phyloP scores from a whole-genome alignment of 64 coral and sea anemone genomes.

The Pocillopora verrucosa region DNA sequence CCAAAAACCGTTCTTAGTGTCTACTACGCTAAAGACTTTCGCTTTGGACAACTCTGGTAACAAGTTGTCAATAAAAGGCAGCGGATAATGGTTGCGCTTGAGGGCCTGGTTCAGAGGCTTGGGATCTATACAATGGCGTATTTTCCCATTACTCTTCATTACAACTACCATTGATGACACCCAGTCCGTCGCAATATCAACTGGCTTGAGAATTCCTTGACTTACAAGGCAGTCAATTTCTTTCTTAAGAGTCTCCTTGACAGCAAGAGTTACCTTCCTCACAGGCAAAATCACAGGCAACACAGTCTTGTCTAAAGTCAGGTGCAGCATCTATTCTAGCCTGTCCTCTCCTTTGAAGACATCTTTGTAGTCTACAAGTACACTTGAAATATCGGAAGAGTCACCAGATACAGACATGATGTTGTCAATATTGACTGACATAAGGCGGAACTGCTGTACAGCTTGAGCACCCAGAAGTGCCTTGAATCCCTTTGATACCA shows the following conservation, averaged over 20 bases:
- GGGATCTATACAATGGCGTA: neutral
- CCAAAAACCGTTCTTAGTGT: too few species aligned
- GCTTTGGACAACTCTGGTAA: neutral
- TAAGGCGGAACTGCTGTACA: constrained; percentile 39
- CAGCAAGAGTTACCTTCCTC: neutral
- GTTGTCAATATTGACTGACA: constrained; percentile 49
- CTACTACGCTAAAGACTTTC: too few species aligned
- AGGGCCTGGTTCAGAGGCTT: constrained; percentile 22
- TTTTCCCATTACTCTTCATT: constrained; percentile 5
- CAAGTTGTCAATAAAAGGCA: neutral
- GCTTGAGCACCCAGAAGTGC: constrained; percentile 37
- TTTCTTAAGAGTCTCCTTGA: constrained; percentile 44
- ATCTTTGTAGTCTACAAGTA: constrained; percentile 54
- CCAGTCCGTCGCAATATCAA: constrained; percentile 38
- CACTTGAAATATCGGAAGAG: neutral
- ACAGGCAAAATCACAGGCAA: neutral
- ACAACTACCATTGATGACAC: constrained; percentile 5
- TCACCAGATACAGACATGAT: constrained; percentile 21
- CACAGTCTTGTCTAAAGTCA: constrained; percentile 62
- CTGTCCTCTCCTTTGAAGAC: constrained; percentile 64
- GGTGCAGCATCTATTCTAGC: constrained; percentile 55
- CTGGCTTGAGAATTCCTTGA: constrained; percentile 41
- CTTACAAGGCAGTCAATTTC: constrained; percentile 38
- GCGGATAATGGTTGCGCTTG: neutral
- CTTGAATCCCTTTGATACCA: constrained; percentile 8